phyloP scores from a whole-genome alignment of 2,888 invertebrate species.

The Cabera pusaria region DNA sequence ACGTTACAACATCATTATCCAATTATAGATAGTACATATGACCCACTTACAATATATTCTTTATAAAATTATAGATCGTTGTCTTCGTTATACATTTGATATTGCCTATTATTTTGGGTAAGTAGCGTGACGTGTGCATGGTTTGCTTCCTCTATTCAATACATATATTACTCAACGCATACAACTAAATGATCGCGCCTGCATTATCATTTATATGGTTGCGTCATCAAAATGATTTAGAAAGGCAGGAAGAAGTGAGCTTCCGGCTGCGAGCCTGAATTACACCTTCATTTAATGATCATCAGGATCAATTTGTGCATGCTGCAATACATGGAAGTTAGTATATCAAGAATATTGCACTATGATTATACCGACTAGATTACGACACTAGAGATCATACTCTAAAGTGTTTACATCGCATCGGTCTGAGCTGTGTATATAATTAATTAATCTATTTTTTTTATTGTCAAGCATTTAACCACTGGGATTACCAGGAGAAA shows the following conservation, averaged over 20 bases:
- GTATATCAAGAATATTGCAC: no score
- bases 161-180: constrained; percentile 1
- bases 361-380: no score
- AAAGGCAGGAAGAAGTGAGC: constrained; percentile 14
- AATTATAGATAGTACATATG: no score
- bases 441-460: no score
- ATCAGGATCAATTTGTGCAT: constrained; percentile 5
- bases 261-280: constrained; percentile 13
- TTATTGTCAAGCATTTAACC: no score
- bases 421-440: no score
- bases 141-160: background rate
- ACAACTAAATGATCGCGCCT: constrained; percentile 9
- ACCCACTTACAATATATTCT: no score
- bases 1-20: no score
- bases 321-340: background rate
- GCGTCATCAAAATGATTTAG: constrained; percentile 8
- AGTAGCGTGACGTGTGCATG: constrained; percentile 2
- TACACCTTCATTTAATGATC: background rate
- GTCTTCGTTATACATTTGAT: background rate
- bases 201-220: constrained; percentile 7
- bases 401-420: no score
- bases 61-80: no score
- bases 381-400: no score
- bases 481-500: no score
- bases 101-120: background rate